phyloP scores from a whole-genome alignment of 2,113 vertebrate species.

The Periophthalmodon schlosseri region DNA sequence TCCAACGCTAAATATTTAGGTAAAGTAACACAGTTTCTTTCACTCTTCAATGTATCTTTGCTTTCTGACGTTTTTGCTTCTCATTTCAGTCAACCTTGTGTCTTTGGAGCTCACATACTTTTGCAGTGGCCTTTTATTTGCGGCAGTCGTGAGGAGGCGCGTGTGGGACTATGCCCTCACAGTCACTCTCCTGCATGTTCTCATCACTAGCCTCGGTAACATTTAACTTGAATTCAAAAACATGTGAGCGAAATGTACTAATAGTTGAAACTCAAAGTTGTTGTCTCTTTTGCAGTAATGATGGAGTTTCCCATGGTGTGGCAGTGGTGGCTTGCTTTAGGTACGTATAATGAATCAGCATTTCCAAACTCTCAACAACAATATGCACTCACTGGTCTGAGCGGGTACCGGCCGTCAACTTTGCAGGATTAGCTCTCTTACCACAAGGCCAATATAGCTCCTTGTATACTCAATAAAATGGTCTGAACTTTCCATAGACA shows the following conservation, averaged over 20 bases:
- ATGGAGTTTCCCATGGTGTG: constrained; percentile 82
- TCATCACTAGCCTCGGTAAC: constrained; percentile 80
- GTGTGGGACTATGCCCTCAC: constrained; percentile 88
- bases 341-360: constrained; percentile 57
- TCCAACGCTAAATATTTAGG: constrained; percentile 84
- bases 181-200: constrained; percentile 80
- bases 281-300: constrained; percentile 76
- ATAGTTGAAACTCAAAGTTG: neutral
- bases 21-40: constrained; percentile 72
- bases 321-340: constrained; percentile 88
- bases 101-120: constrained; percentile 86
- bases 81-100: constrained; percentile 71
- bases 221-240: neutral
- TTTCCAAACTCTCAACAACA: neutral
- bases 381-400: too few relatives aligned
- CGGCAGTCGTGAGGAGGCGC: constrained; percentile 82
- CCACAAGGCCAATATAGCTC: too few relatives aligned
- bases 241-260: neutral
- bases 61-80: neutral
- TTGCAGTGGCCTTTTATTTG: constrained; percentile 82
- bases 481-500: too few relatives aligned
- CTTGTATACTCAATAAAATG: too few relatives aligned
- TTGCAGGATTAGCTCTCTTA: too few relatives aligned
- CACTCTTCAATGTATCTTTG: neutral
- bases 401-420: too few relatives aligned